These are phyloP conservation scores for Xenops minutus DNA, from an alignment of 2,797 vertebrate genomes.

Conservation along the genomic window DNA sequence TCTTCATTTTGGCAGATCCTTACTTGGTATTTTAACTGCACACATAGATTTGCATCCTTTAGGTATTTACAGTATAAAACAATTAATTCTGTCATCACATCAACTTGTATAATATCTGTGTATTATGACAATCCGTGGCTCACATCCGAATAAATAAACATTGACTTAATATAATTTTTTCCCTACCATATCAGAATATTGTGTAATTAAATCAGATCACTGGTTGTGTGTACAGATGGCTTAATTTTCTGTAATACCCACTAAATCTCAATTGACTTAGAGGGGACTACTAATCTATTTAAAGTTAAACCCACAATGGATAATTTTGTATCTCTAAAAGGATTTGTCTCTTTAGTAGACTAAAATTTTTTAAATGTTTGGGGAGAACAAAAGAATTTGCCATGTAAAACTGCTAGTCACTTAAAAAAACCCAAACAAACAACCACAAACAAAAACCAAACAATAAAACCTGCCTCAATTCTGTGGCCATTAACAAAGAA, in stretches of 20 bases:
- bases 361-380: neutral
- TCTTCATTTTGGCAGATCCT: neutral
- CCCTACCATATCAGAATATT: conserved; percentile 12
- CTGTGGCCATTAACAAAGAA: neutral
- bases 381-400: neutral
- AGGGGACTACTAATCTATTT: conserved; percentile 24
- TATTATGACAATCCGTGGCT: neutral
- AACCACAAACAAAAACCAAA: neutral
- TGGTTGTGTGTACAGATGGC: conserved; percentile 32
- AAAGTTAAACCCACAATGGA: conserved; percentile 25
- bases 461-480: neutral
- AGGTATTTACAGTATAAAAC: neutral
- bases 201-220: conserved; percentile 44
- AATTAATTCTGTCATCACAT: neutral
- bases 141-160: conserved; percentile 39
- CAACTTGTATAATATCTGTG: neutral
- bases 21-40: neutral
- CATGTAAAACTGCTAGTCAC: neutral
- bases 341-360: neutral
- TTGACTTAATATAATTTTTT: conserved; percentile 33
- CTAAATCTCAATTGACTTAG: conserved; percentile 45
- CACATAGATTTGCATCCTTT: neutral
- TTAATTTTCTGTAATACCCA: conserved; percentile 45
- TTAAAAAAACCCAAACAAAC: neutral
- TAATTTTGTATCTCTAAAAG: neutral